phyloP scores from a whole-genome alignment of 2,797 vertebrate species.

The Cottoperca gobio region DNA sequence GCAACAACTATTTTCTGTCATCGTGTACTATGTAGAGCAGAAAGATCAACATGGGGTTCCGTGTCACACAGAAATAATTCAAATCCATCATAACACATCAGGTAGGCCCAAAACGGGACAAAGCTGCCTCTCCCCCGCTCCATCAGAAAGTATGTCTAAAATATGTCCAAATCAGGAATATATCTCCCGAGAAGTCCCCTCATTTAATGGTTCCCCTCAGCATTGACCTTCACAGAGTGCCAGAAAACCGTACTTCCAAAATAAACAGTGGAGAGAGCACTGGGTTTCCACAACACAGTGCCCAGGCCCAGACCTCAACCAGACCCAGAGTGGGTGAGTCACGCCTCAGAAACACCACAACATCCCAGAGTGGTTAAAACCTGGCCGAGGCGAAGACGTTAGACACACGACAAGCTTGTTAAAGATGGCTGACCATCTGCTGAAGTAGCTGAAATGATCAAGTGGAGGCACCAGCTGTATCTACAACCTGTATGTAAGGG shows the following conservation, averaged over 20 bases:
- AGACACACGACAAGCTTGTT: slow-evolving; percentile 26
- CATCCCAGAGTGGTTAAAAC: slow-evolving; percentile 31
- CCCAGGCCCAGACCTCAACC: slow-evolving; percentile 29
- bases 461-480: background rate
- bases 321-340: slow-evolving; percentile 26
- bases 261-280: slow-evolving; percentile 60
- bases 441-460: background rate
- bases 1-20: slow-evolving; percentile 43
- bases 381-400: background rate
- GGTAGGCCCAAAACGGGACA: slow-evolving; percentile 62
- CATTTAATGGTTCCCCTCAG: slow-evolving; percentile 41
- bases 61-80: slow-evolving; percentile 50
- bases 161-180: slow-evolving; percentile 62
- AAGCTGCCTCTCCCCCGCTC: slow-evolving; percentile 23
- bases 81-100: slow-evolving; percentile 48
- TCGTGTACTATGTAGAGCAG: slow-evolving; percentile 37
- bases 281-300: slow-evolving; percentile 60
- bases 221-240: slow-evolving; percentile 50
- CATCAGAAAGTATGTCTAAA: slow-evolving; percentile 22
- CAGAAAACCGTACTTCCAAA: slow-evolving; percentile 64
- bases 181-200: slow-evolving; percentile 36
- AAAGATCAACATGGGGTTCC: slow-evolving; percentile 51
- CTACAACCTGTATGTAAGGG: background rate
- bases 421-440: slow-evolving; percentile 7
- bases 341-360: slow-evolving; percentile 25